Evolutionary conservation across 2,797 vertebrate species (phyloP), one percentile per base, ranked within the genome.

Genomic region (Hozukius guyotensis): DNA sequence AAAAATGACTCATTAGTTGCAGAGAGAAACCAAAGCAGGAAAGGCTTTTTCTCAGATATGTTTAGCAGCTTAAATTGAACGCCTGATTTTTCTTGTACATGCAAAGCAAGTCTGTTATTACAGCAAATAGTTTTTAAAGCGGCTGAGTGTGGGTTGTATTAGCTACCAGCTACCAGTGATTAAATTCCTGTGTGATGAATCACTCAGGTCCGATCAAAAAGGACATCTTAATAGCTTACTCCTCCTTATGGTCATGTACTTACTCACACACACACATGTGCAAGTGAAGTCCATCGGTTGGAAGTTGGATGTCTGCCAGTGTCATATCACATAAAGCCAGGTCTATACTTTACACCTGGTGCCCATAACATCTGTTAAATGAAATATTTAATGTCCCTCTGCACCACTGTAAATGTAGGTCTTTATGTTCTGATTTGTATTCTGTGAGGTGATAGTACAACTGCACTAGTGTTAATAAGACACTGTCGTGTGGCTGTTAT

Each of bases 211-310:
- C 49, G 31, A 87, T 90, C 46, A 78, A 75, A 87, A 64, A 67
- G 31, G 57, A 80, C 61, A 88, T 18, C 60, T 89, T 86, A 80
- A 88, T 81, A 34, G 80, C 65, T 77, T 20, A 9, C 42, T 81
- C 27, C 77, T 80, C 56, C 61, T 71, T 61, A 79, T 59, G 27
- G 34, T 67, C 46, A 69, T 10, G 11, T 13, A 31, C 14, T 31
- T 36, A 32, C 46, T 18, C 16, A 14, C 22, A 42, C 62, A 49
- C 75, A 61, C n/a, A 49, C 32, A 24, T 1, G 2, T 31, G 31
- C 80, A 79, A 55, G 75, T 81, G 71, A 66, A 13, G 29, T 24
- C 55, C 49, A 62, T 53, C 25, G 3, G 24, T 57, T 64, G 3
- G 49, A 61, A 59, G 22, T 29, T 80, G 69, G 29, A 66, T 24